These are phyloP conservation scores for Nesogale talazaci DNA, from an alignment of 2,113 vertebrate genomes.

Conservation along the genomic window DNA sequence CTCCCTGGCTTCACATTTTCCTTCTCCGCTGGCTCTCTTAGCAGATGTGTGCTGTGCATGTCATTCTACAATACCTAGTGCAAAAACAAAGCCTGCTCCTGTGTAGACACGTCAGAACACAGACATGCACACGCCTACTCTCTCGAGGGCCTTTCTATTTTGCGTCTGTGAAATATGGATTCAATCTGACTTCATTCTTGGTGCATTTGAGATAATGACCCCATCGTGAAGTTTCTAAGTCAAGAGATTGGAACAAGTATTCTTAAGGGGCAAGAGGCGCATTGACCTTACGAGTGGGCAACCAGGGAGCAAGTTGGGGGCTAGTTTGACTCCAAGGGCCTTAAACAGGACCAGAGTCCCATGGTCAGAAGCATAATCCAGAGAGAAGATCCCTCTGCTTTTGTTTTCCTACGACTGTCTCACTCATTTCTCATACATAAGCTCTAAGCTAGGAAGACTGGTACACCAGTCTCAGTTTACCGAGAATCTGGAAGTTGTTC, in stretches of 20 bases:
- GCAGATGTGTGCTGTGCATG: background rate
- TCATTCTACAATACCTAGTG: background rate
- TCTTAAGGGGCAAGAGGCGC: background rate
- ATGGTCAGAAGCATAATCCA: background rate
- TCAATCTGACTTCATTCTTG: background rate
- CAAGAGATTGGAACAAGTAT: background rate
- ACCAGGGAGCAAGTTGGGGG: background rate
- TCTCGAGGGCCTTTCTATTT: background rate
- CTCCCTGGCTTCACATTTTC: background rate
- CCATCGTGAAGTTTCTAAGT: background rate
- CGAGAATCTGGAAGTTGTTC: background rate
- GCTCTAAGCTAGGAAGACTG: background rate
- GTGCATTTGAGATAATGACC: background rate
- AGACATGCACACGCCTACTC: fast-evolving
- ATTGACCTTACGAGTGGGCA: background rate
- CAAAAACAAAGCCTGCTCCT: background rate
- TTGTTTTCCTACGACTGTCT: background rate
- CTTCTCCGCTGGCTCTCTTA: slow-evolving; percentile 8
- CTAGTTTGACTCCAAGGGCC: background rate
- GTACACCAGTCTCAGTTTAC: background rate
- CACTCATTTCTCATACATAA: background rate
- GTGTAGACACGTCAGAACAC: background rate
- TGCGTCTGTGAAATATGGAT: background rate
- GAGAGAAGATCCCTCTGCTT: background rate
- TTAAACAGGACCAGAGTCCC: background rate